Evolutionary conservation across 2,113 vertebrate species (phyloP).

Genomic region (Galeopterus variegatus): DNA sequence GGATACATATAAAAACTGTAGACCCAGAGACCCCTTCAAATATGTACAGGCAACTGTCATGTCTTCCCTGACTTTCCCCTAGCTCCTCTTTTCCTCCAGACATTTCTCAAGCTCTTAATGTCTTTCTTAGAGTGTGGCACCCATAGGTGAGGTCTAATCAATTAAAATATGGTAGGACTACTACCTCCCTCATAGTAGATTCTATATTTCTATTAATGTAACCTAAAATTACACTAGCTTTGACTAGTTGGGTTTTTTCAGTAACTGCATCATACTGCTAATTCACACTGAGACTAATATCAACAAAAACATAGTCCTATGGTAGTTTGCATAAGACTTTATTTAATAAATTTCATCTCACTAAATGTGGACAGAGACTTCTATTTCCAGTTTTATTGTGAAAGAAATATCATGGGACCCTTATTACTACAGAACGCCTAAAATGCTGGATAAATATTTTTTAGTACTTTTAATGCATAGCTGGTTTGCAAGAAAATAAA

Average conservation of each 20-base stretch:
- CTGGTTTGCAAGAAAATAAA: slow-evolving; percentile 42
- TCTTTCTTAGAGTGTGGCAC: background rate
- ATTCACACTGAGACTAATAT: background rate
- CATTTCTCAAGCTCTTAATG: background rate
- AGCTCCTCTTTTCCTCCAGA: background rate
- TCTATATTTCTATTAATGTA: background rate
- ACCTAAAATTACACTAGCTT: background rate
- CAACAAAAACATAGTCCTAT: background rate
- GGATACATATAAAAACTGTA: background rate
- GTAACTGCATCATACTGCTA: background rate
- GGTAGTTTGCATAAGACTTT: background rate
- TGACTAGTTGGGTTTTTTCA: background rate
- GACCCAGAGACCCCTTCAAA: background rate
- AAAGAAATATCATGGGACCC: slow-evolving; percentile 15
- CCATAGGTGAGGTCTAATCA: background rate
- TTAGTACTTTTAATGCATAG: background rate
- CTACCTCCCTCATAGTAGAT: background rate
- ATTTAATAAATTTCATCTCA: slow-evolving; percentile 16
- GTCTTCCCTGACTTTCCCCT: background rate
- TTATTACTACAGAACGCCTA: background rate
- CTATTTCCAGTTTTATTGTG: background rate
- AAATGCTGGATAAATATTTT: slow-evolving; percentile 20
- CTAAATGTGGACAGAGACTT: background rate
- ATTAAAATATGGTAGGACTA: background rate
- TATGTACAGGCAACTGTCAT: background rate